A percentile compares a stretch with the other conserved stretches of the same genome.
Evolutionary conservation across 2,113 vertebrate species (phyloP).

Genomic region (Podilymbus podiceps): DNA sequence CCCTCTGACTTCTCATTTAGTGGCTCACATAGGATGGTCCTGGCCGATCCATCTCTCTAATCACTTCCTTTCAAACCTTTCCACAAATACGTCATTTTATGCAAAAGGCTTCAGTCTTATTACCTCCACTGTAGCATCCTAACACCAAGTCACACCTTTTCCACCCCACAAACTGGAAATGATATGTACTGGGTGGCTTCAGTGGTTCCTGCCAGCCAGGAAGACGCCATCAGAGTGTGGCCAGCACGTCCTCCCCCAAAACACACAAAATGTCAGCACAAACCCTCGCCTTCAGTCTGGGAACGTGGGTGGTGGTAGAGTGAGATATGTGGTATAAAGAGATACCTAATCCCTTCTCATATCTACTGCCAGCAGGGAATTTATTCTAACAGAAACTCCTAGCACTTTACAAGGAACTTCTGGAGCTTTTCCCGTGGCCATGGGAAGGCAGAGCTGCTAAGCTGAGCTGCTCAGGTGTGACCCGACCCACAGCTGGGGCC

Average conservation of each 20-base stretch:
- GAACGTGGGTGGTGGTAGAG: not conserved
- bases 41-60: not conserved
- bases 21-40: not conserved
- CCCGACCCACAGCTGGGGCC: not conserved
- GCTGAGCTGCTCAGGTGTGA: not conserved
- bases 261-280: not conserved
- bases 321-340: not conserved
- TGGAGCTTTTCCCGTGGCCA: not conserved
- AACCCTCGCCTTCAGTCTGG: not conserved
- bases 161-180: fast-evolving
- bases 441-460: not conserved
- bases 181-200: not conserved
- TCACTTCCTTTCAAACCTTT: not conserved
- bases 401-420: not conserved
- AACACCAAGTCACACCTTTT: not conserved
- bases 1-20: not conserved
- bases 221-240: not conserved
- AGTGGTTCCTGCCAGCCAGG: not conserved
- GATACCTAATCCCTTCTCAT: not conserved
- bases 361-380: not conserved
- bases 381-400: not conserved
- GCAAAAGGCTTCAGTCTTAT: not conserved
- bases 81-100: not conserved
- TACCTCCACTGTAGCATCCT: not conserved
- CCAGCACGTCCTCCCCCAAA: not conserved